phyloP scores from a whole-genome alignment of 2,888 invertebrate species.

The Deilephila elpenor region DNA sequence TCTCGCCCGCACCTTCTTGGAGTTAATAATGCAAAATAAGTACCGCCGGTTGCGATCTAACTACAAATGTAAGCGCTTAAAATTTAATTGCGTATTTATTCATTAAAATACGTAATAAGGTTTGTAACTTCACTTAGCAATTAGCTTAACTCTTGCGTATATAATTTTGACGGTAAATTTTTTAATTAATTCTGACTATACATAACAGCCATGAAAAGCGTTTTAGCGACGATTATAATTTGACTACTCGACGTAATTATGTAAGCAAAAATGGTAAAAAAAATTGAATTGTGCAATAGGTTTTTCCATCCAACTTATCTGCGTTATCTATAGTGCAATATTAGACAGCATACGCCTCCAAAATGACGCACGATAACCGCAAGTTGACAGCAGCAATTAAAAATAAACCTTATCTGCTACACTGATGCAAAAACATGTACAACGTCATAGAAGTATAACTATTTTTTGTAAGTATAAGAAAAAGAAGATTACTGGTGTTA shows the following conservation, averaged over 20 bases:
- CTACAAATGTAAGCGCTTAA: not conserved
- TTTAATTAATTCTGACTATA: not conserved
- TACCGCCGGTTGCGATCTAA: not conserved
- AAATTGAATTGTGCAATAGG: not conserved
- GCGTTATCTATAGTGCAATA: conserved; percentile 3
- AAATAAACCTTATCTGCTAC: conserved; percentile 19
- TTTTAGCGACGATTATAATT: not conserved
- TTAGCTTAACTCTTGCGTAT: not conserved
- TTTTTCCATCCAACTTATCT: not conserved
- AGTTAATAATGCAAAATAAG: conserved; percentile 8
- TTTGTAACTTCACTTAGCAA: not conserved
- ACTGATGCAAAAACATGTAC: not conserved
- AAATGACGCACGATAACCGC: conserved; percentile 7
- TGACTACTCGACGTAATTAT: not conserved
- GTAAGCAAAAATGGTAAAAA: not conserved
- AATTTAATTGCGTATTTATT: not conserved
- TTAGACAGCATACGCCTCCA: conserved; percentile 16
- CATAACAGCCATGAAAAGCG: not conserved
- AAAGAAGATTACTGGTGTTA: no score
- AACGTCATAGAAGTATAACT: not conserved
- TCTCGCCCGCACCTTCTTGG: not conserved
- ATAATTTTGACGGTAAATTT: not conserved
- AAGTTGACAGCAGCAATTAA: conserved; percentile 13
- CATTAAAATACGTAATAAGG: not conserved
- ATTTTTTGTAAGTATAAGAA: no score